These are phyloP conservation scores for Drosophila formosana DNA, from an alignment of 2,888 invertebrate species.

Conservation along the genomic window DNA sequence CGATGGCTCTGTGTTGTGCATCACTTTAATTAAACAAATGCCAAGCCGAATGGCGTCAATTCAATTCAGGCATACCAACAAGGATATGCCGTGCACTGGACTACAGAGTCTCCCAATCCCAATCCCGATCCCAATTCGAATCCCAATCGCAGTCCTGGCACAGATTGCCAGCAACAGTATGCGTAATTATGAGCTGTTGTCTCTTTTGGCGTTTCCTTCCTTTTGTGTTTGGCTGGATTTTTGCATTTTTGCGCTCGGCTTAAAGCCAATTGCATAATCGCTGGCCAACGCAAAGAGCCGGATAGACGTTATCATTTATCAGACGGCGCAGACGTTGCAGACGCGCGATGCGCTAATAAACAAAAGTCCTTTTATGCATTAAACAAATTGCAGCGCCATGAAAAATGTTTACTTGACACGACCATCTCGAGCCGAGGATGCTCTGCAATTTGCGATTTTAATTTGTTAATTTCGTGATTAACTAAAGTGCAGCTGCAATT, in stretches of 20 bases:
- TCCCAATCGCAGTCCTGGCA: background rate
- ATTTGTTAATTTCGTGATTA: background rate
- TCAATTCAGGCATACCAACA: constrained; percentile 43
- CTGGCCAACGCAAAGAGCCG: background rate
- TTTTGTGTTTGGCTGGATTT: background rate
- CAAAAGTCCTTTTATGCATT: constrained; percentile 27
- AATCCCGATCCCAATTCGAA: background rate
- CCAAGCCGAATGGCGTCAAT: constrained; percentile 68
- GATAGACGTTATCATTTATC: constrained; percentile 44
- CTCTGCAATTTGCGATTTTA: constrained; percentile 2
- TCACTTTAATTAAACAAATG: constrained; percentile 80
- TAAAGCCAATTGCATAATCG: constrained; percentile 49
- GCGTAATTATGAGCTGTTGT: constrained; percentile 43
- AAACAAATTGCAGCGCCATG: constrained; percentile 23
- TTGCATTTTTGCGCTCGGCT: constrained; percentile 15
- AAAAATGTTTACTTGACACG: constrained; percentile 1
- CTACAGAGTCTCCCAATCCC: background rate
- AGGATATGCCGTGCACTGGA: constrained; percentile 10
- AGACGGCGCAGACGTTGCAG: constrained; percentile 8
- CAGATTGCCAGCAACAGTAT: constrained; percentile 7
- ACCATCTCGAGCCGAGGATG: background rate
- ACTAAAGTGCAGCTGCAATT: no score
- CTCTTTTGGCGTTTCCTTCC: no score
- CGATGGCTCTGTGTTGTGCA: constrained; percentile 32
- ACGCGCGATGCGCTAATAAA: constrained; percentile 33